Evolutionary conservation across 2,888 invertebrate genomes (phyloP).

Genomic region (Oxyteleia sp.): DNA sequence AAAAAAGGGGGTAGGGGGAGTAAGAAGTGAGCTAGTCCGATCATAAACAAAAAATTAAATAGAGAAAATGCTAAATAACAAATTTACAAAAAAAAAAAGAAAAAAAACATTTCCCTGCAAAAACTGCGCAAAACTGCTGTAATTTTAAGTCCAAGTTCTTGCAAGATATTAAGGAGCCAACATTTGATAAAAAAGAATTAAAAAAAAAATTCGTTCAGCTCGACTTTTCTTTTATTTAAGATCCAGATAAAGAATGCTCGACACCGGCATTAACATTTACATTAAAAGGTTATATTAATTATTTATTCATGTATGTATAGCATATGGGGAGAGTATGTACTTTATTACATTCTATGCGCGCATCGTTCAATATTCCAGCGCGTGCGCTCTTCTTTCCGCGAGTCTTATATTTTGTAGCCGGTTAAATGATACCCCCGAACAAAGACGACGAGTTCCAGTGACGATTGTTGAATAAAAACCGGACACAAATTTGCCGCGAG

Average conservation of each 20-base stretch:
- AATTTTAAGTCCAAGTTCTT: too few relatives aligned
- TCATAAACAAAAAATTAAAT: too few relatives aligned
- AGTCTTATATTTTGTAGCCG: constrained; percentile 63
- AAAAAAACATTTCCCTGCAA: too few relatives aligned
- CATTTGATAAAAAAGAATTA: too few relatives aligned
- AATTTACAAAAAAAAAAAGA: too few relatives aligned
- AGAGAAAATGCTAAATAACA: too few relatives aligned
- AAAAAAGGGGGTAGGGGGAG: too few relatives aligned
- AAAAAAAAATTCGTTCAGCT: too few relatives aligned
- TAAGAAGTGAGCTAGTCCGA: too few relatives aligned
- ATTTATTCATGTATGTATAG: constrained; percentile 36
- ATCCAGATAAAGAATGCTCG: background rate
- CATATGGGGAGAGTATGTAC: constrained; percentile 24
- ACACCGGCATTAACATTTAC: background rate
- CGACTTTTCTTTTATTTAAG: too few relatives aligned
- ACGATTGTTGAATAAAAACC: constrained; percentile 48
- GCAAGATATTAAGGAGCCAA: too few relatives aligned
- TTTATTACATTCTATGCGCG: constrained; percentile 44
- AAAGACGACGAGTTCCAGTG: constrained; percentile 55
- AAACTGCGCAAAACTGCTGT: too few relatives aligned
- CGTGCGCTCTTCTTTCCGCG: constrained; percentile 67
- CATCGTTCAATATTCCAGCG: constrained; percentile 74
- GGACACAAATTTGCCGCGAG: background rate
- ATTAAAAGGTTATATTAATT: constrained; percentile 43
- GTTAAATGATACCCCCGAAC: constrained; percentile 64